Evolutionary conservation across 2,888 invertebrate species (phyloP).

Genomic region (Pristionchus arcanus): DNA sequence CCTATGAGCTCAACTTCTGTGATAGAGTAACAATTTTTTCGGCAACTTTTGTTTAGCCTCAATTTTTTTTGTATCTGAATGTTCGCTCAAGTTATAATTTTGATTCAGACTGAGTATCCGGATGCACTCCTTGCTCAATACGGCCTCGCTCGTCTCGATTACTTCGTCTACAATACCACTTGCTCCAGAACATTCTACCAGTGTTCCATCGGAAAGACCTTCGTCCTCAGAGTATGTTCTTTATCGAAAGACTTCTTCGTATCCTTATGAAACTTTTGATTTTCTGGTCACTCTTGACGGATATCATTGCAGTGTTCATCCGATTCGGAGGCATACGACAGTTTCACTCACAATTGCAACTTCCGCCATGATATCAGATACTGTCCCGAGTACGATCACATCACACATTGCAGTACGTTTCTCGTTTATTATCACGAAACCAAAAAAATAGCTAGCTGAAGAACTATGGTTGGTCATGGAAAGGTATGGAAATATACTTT

Average conservation of each 20-base stretch:
- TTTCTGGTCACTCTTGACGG: no score
- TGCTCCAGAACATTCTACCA: slow-evolving; percentile 76
- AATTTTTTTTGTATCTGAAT: no score
- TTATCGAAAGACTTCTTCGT: background rate
- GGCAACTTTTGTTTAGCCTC: no score
- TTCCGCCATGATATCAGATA: slow-evolving; percentile 72
- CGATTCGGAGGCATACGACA: slow-evolving; percentile 74
- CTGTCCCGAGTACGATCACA: slow-evolving; percentile 78
- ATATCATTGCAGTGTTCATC: slow-evolving; percentile 65
- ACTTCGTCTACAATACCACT: slow-evolving; percentile 76
- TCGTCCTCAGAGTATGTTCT: slow-evolving; percentile 62
- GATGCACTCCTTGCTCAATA: slow-evolving; percentile 68
- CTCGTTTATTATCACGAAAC: background rate
- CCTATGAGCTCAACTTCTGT: slow-evolving; percentile 75
- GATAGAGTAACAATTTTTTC: slow-evolving; percentile 59
- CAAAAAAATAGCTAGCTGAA: background rate
- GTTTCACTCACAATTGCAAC: slow-evolving; percentile 74
- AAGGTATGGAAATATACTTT: no score
- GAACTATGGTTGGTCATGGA: background rate
- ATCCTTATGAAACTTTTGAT: background rate
- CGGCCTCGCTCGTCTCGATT: slow-evolving; percentile 71
- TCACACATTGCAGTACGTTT: slow-evolving; percentile 77
- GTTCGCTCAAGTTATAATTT: background rate
- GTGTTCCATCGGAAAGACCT: slow-evolving; percentile 78
- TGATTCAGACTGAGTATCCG: slow-evolving; percentile 63